Evolutionary conservation across 2,113 vertebrate species (phyloP).

Genomic region (Etheostoma spectabile): DNA sequence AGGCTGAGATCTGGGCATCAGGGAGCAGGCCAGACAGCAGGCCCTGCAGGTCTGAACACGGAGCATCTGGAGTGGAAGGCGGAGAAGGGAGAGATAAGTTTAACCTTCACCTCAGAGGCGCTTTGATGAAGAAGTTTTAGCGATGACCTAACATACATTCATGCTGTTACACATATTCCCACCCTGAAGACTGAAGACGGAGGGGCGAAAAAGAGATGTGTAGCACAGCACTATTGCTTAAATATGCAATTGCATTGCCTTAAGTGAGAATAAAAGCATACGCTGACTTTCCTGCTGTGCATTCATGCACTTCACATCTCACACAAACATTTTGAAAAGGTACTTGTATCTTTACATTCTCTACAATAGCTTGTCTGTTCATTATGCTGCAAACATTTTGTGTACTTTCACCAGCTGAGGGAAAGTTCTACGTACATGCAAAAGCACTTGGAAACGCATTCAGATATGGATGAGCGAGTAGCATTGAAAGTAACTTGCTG

Average conservation of each 20-base stretch:
- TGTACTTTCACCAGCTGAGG: background rate
- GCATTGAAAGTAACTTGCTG: constrained; percentile 39
- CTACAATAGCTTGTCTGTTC: constrained; percentile 23
- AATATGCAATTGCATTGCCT: constrained; percentile 43
- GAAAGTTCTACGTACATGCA: constrained; percentile 24
- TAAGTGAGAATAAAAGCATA: constrained; percentile 58
- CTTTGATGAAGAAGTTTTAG: constrained; percentile 3
- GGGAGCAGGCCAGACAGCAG: constrained; percentile 96
- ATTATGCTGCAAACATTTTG: constrained; percentile 13
- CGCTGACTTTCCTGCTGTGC: constrained; percentile 24
- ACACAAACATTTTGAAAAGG: constrained; percentile 38
- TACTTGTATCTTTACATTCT: constrained; percentile 24
- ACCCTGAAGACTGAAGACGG: background rate
- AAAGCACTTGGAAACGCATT: constrained; percentile 45
- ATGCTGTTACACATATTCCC: constrained; percentile 55
- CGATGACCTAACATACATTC: constrained; percentile 18
- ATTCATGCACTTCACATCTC: constrained; percentile 37
- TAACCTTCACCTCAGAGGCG: constrained; percentile 19
- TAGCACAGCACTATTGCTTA: background rate
- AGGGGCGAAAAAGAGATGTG: constrained; percentile 8
- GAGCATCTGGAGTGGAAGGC: constrained; percentile 85
- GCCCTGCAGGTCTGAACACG: constrained; percentile 94
- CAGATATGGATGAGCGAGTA: constrained; percentile 31
- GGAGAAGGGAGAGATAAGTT: constrained; percentile 24
- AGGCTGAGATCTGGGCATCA: constrained; percentile 93